A percentile compares a stretch with the other conserved stretches of the same genome.
phyloP scores from a whole-genome alignment of 2,888 invertebrate genomes.

The Drosophila monieri region DNA sequence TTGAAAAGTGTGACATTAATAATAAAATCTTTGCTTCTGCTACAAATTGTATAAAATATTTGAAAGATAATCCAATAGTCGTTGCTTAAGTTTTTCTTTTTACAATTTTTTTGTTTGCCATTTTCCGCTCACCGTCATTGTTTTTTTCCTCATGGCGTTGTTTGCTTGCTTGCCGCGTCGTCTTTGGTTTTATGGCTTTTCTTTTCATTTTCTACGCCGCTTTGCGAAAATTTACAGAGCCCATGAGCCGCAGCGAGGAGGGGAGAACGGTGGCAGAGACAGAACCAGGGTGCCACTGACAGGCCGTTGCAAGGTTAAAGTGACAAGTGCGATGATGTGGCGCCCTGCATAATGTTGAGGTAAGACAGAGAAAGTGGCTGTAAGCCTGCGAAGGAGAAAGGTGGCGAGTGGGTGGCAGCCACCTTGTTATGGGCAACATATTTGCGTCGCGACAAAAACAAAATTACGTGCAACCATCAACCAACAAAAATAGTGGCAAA shows the following conservation, averaged over 20 bases:
- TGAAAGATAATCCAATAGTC: conserved; percentile 1
- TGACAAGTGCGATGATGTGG: conserved; percentile 76
- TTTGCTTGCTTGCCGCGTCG: conserved; percentile 69
- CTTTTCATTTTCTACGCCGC: conserved; percentile 76
- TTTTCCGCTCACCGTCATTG: conserved; percentile 25
- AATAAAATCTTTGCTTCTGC: too few species aligned
- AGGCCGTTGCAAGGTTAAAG: conserved; percentile 79
- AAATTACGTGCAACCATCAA: conserved; percentile 70
- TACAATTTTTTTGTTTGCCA: conserved; percentile 21
- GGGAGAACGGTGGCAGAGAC: conserved; percentile 8
- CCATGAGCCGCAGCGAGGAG: not conserved
- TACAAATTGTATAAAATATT: not conserved
- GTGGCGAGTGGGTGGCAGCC: not conserved
- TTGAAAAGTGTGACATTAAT: too few species aligned
- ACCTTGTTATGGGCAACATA: conserved; percentile 65
- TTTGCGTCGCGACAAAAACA: conserved; percentile 78
- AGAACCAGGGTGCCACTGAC: conserved; percentile 54
- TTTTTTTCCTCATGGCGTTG: conserved; percentile 27
- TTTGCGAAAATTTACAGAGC: conserved; percentile 74
- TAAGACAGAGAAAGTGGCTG: conserved; percentile 42
- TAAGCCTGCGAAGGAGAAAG: not conserved
- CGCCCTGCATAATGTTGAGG: conserved; percentile 74
- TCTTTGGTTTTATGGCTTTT: conserved; percentile 79
- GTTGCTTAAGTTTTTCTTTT: not conserved
- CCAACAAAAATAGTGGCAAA: not conserved